Evolutionary conservation across 2,113 vertebrate species (phyloP).

Genomic region (Vidua macroura): DNA sequence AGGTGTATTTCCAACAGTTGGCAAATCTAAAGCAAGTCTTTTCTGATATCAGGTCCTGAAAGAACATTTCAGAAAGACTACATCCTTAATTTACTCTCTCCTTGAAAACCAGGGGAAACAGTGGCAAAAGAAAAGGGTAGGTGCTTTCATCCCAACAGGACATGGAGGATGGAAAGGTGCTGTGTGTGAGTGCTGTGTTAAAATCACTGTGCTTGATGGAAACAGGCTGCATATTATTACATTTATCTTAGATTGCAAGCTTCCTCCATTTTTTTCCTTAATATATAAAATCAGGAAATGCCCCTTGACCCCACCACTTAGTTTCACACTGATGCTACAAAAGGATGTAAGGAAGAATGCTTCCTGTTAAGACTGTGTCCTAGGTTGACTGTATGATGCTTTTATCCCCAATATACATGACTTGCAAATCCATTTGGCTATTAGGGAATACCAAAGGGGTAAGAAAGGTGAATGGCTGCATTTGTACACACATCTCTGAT

Average conservation of each 20-base stretch:
- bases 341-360: neutral
- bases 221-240: neutral
- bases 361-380: neutral
- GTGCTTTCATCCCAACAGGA: neutral
- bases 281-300: neutral
- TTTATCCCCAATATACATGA: rapidly evolving
- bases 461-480: neutral
- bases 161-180: neutral
- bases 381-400: too few species aligned
- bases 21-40: neutral
- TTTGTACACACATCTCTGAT: neutral
- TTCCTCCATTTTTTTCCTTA: neutral
- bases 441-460: neutral
- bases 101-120: neutral
- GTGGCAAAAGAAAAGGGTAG: neutral
- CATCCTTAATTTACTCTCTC: neutral
- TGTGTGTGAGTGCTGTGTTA: neutral
- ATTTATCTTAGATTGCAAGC: neutral
- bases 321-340: neutral
- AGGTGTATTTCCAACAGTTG: neutral
- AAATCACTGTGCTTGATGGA: neutral
- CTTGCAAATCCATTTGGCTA: neutral
- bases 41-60: neutral
- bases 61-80: neutral
- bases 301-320: neutral